Base-by-base conservation (phyloP, 2,888 invertebrate genomes). In the Eulithis prunata region DNA sequence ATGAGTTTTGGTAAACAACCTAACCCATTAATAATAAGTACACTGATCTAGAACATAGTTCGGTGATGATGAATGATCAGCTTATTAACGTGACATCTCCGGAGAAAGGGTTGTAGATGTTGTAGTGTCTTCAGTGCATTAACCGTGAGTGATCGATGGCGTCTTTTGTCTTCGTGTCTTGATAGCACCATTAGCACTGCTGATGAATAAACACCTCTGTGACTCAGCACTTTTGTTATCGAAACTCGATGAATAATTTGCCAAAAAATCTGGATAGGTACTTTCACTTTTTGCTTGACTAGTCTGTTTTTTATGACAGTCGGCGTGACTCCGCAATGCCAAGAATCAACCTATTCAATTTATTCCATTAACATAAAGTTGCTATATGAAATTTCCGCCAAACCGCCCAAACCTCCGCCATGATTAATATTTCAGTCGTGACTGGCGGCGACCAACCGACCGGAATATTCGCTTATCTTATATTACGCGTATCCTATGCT, bases 61-160 rank as follows among this genome's bases (percentile, higher is more conserved):
- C 73, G 64, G 72, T 73, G 71, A 78, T 73, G 71, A 80, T 80
- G 83, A 82, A 71, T 78, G 83, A 83, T 79, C 72, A 71, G 75
- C 71, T 73, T 78, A 80, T 78, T 76, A 82, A 75, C 58, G 75
- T 69, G 68, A 70, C 77, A 75, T 81, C 74, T 72, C 59, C 71
- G 74, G 74, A 76, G 77, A 86, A 90, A 89, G 90, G 91, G 90
- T 90, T 90, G 83, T 79, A 77, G 82, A 90, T 91, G 90, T 90
- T 90, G 83, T 79, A 77, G 82, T 80, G 83, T 83, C 79, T 75
- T 76, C 72, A 72, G 75, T 76, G 82, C 88, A 87, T 88, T 87
- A 87, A 79, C 85, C 72, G 79, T 86, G 83, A 88, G 80, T 91
- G 91, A 92, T 91, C 79, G 92, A 92, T 91, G 86, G 74, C 73